A percentile compares a stretch with the other conserved stretches of the same genome.
phyloP scores from a whole-genome alignment of 2,888 invertebrate genomes.

The Diadromus collaris region DNA sequence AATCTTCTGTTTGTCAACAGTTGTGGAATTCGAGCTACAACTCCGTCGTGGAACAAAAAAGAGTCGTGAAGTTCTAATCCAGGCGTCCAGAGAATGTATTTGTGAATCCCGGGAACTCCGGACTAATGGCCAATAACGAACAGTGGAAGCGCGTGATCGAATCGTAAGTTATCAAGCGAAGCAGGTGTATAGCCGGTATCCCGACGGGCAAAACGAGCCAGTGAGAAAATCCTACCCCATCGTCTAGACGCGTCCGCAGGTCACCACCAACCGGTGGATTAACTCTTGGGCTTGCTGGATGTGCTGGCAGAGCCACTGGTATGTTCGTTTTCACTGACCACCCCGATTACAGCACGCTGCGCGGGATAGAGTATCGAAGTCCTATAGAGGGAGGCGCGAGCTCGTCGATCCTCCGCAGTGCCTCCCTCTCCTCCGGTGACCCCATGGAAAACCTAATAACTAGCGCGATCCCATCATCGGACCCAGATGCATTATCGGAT shows the following conservation, averaged over 20 bases:
- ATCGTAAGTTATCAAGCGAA: slow-evolving; percentile 42
- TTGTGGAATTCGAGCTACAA: too few relatives aligned
- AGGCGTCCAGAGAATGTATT: slow-evolving; percentile 2
- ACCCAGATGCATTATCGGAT: slow-evolving; percentile 55
- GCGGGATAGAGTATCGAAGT: slow-evolving; percentile 1
- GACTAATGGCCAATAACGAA: slow-evolving; percentile 42
- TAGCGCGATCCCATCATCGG: slow-evolving; percentile 53
- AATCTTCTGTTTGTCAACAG: too few relatives aligned
- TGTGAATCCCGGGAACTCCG: slow-evolving; percentile 5
- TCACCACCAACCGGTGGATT: slow-evolving; percentile 39
- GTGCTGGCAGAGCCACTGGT: slow-evolving; percentile 25
- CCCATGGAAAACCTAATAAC: slow-evolving; percentile 53
- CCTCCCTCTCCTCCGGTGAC: slow-evolving; percentile 3
- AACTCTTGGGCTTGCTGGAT: slow-evolving; percentile 29
- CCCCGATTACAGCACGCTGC: not conserved
- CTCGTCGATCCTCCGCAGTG: slow-evolving; percentile 37
- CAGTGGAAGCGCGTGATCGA: slow-evolving; percentile 36
- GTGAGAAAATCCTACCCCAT: slow-evolving; percentile 35
- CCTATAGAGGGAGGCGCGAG: slow-evolving; percentile 18
- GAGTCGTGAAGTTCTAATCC: not conserved
- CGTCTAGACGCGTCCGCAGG: slow-evolving; percentile 40
- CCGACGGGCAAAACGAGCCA: slow-evolving; percentile 20
- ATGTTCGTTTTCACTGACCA: slow-evolving; percentile 35
- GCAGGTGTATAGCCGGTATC: not conserved
- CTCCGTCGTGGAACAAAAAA: not conserved